A percentile compares a stretch with the other conserved stretches of the same genome.
These are phyloP conservation scores for Melanotaenia maccullochi DNA, from an alignment of 2,797 vertebrate genomes.

Conservation along the genomic window DNA sequence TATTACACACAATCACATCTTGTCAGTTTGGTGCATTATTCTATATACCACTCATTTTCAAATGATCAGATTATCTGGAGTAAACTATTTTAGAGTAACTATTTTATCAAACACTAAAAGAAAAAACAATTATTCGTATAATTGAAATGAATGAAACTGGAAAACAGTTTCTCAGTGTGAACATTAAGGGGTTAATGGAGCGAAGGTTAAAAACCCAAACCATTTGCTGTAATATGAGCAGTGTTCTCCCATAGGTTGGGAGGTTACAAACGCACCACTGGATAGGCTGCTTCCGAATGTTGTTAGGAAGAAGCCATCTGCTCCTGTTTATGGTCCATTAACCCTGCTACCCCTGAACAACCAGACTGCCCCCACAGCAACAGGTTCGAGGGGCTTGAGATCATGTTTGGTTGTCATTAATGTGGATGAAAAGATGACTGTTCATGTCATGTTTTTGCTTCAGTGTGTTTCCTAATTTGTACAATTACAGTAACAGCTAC, in stretches of 20 bases:
- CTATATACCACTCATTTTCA: not conserved
- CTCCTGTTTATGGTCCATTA: constrained; percentile 84
- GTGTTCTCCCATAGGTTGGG: constrained; percentile 66
- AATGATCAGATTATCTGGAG: constrained; percentile 32
- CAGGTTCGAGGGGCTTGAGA: constrained; percentile 74
- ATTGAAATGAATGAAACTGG: not conserved
- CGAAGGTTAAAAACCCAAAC: constrained; percentile 68
- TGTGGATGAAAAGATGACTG: not conserved
- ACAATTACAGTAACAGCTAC: constrained; percentile 14
- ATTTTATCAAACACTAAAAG: not conserved
- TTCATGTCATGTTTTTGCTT: constrained; percentile 14
- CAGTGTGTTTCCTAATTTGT: not conserved
- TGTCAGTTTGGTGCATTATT: constrained; percentile 29
- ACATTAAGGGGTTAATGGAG: constrained; percentile 43
- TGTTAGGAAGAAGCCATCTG: constrained; percentile 82
- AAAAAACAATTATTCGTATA: not conserved
- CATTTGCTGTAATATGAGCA: constrained; percentile 70
- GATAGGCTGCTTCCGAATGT: constrained; percentile 70
- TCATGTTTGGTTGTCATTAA: constrained; percentile 29
- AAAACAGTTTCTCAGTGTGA: not conserved
- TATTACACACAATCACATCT: constrained; percentile 1
- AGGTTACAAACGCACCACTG: constrained; percentile 57
- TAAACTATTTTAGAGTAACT: constrained; percentile 28
- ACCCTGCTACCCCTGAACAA: constrained; percentile 65
- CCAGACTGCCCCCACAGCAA: constrained; percentile 73